A percentile compares a stretch with the other conserved stretches of the same genome.
Evolutionary conservation across 2,888 invertebrate genomes (phyloP).

Genomic region (Orthonychiurus folsomi): DNA sequence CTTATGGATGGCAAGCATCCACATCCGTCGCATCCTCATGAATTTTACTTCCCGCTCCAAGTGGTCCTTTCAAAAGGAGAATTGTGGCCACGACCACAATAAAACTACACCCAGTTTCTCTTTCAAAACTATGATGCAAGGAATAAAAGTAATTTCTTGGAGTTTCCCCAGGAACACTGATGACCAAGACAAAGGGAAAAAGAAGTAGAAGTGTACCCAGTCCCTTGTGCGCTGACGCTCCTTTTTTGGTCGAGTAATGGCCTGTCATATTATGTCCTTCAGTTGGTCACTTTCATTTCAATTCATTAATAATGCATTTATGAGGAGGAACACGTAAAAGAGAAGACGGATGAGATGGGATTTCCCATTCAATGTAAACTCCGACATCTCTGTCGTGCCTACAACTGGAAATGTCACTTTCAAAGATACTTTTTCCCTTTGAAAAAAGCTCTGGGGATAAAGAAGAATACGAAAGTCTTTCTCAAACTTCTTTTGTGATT

Average conservation of each 20-base stretch:
- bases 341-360: neutral
- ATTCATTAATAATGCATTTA: neutral
- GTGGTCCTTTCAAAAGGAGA: neutral
- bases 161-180: neutral
- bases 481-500: too few species aligned
- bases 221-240: neutral
- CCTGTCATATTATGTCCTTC: neutral
- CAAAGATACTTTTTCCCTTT: too few species aligned
- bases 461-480: too few species aligned
- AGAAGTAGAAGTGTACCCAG: too few species aligned
- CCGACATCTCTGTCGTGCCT: too few species aligned
- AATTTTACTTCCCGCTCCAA: neutral
- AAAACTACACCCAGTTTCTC: neutral
- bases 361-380: too few species aligned
- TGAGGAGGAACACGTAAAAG: too few species aligned
- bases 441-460: too few species aligned
- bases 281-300: constrained; percentile 1
- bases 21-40: neutral
- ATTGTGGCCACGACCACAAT: neutral
- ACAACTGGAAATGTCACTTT: too few species aligned
- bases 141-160: neutral
- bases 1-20: too few species aligned
- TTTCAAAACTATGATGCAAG: neutral
- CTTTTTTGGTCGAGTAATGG: neutral
- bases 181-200: too few species aligned